Percentiles rank a stretch among this genome's conserved stretches.
Conservation (phyloP, 2,113 vertebrate genomes). For the Periophthalmus modestus region DNA sequence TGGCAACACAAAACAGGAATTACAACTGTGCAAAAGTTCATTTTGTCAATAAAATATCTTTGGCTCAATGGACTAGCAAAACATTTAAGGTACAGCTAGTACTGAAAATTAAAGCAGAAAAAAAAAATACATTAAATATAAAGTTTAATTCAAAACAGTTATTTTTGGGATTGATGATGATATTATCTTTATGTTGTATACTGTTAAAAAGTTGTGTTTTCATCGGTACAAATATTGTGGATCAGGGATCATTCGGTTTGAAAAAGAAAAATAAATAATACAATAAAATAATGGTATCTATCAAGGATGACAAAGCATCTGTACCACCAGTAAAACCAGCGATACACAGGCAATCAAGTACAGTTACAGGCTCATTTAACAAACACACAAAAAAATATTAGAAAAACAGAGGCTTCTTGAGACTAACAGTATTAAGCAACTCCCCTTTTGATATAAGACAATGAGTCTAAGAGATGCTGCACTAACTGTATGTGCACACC, state of each 20-base stretch:
- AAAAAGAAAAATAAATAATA: no score
- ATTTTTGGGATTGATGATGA: no score
- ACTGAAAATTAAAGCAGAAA: no score
- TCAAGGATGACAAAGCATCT: no score
- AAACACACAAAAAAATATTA: slow-evolving; percentile 9
- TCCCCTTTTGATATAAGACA: slow-evolving; percentile 20
- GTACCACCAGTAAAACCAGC: no score
- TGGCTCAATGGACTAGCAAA: not conserved
- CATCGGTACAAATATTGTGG: no score
- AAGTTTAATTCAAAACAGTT: no score
- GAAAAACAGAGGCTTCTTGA: not conserved
- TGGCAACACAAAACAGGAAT: not conserved
- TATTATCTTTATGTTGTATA: no score
- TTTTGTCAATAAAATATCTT: not conserved
- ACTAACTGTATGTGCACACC: slow-evolving; percentile 14
- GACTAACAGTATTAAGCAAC: not conserved
- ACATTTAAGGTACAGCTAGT: not conserved
- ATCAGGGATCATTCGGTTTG: no score
- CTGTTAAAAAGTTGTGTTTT: no score
- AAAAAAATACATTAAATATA: no score
- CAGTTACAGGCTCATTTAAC: not conserved
- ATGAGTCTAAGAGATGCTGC: slow-evolving; percentile 24
- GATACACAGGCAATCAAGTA: not conserved
- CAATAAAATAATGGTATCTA: no score
- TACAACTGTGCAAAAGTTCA: not conserved